A percentile compares a stretch with the other conserved stretches of the same genome.
These are phyloP conservation scores for Zophobas morio DNA, from an alignment of 1,140 invertebrate genomes.

Conservation along the genomic window DNA sequence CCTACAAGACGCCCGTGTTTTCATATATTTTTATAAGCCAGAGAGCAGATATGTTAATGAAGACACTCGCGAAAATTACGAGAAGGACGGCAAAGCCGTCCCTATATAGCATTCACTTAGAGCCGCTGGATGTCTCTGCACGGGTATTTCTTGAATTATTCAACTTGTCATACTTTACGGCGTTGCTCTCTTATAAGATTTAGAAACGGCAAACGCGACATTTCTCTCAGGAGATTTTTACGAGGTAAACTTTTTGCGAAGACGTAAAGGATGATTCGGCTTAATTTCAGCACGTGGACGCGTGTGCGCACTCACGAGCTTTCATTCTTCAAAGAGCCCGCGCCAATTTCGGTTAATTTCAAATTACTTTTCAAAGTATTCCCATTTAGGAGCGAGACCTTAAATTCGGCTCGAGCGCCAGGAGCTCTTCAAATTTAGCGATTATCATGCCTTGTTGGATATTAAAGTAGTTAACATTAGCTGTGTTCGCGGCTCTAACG, in stretches of 20 bases:
- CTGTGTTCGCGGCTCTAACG: conserved; percentile 40
- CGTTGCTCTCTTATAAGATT: conserved; percentile 49
- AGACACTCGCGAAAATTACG: conserved; percentile 50
- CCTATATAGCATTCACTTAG: conserved; percentile 38
- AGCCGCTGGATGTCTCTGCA: conserved; percentile 27
- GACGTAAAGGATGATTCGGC: conserved; percentile 51
- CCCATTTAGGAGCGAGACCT: conserved; percentile 51
- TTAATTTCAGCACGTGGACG: conserved; percentile 30
- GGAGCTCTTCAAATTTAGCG: conserved; percentile 55
- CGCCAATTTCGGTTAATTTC: conserved; percentile 56
- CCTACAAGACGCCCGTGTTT: conserved; percentile 43
- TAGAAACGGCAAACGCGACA: conserved; percentile 47
- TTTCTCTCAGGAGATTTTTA: conserved; percentile 48
- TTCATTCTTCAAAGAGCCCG: conserved; percentile 1
- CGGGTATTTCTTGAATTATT: conserved; percentile 49
- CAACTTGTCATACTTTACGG: conserved; percentile 52
- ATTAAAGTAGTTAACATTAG: conserved; percentile 56
- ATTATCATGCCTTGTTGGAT: conserved; percentile 56
- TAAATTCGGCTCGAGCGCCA: conserved; percentile 41
- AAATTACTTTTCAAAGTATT: conserved; percentile 61
- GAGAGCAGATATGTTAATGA: conserved; percentile 49
- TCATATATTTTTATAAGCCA: conserved; percentile 49
- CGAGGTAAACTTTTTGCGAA: conserved; percentile 40
- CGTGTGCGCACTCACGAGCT: neutral
- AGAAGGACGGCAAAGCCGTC: conserved; percentile 9